Evolutionary conservation across 2,797 vertebrate species (phyloP), one percentile per base, ranked within the genome.

Genomic region (Nyctalus aviator): DNA sequence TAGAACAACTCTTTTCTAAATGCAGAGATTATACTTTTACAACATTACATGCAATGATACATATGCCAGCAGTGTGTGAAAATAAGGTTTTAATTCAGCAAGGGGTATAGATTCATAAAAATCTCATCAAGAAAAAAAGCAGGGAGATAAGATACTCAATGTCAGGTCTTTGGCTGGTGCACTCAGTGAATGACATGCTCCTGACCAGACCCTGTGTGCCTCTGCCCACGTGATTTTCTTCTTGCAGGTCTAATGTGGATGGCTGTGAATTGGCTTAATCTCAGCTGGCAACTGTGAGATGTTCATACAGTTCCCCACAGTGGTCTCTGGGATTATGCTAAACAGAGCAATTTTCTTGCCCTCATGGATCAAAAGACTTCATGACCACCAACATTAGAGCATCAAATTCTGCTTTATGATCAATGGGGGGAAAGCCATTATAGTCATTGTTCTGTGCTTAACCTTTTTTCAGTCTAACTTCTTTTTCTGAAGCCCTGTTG

Each of bases 241-340:
- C 97, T 97, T 98, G 96, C 98, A 98, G 97, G 95, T 97, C 97
- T 97, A 97, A 97, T 87, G 75, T 95, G 93, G 95, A 98, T 98
- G 98, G 99, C 99, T 99, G 98, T 99, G 99, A 98, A 98, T 98
- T 99, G 99, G 99, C 98, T 98, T 99, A 99, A 99, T 99, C 99
- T 99, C 99, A 99, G 99, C 99, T 99, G 99, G 99, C 99, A 99
- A 99, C 99, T 99, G 99, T 99, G 99, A 99, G 99, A 98, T 98
- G 98, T 99, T 98, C 97, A 96, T 98, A 97, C 97, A 98, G 98
- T 98, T 98, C 98, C 99, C 99, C 99, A 99, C 99, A 99, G 99
- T 99, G 98, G 99, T 98, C 98, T 98, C 99, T 99, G 99, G 99
- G 99, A 99, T 99, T 99, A 99, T 99, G 99, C 99, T 99, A 99